phyloP scores from a whole-genome alignment of 2,113 vertebrate genomes.

The Gadus macrocephalus region DNA sequence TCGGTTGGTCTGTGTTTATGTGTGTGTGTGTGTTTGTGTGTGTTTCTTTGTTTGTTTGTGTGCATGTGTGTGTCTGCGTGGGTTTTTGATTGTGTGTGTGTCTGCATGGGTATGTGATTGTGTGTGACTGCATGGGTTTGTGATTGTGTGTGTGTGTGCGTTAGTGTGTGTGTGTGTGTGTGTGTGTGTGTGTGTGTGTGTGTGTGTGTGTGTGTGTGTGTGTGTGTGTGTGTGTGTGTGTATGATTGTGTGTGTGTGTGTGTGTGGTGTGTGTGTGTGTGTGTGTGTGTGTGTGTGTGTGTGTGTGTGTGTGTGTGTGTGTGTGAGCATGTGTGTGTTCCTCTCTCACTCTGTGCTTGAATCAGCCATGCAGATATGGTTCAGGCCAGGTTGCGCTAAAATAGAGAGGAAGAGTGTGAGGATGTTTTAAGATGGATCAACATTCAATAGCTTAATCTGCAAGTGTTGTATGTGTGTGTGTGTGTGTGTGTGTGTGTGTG shows the following conservation, averaged over 20 bases:
- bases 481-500: conserved; percentile 22
- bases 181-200: background rate
- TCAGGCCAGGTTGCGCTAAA: conserved; percentile 18
- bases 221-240: conserved; percentile 3
- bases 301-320: conserved; percentile 1
- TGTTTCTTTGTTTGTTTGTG: background rate
- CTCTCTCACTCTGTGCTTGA: conserved; percentile 35
- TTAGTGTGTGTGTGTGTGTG: background rate
- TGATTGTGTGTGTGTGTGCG: no score
- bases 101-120: background rate
- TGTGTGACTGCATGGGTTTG: background rate
- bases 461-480: conserved; percentile 27
- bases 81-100: background rate
- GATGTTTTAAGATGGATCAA: conserved; percentile 44
- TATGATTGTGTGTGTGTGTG: no score
- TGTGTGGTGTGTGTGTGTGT: background rate
- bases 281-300: background rate
- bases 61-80: background rate
- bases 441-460: conserved; percentile 11
- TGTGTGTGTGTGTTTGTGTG: conserved; percentile 30
- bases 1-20: background rate
- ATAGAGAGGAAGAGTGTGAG: conserved; percentile 27
- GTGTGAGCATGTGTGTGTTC: background rate
- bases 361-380: conserved; percentile 57
- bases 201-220: background rate